These are phyloP conservation scores for Rhinogobius similis DNA, from an alignment of 2,113 vertebrate species.

Conservation along the genomic window DNA sequence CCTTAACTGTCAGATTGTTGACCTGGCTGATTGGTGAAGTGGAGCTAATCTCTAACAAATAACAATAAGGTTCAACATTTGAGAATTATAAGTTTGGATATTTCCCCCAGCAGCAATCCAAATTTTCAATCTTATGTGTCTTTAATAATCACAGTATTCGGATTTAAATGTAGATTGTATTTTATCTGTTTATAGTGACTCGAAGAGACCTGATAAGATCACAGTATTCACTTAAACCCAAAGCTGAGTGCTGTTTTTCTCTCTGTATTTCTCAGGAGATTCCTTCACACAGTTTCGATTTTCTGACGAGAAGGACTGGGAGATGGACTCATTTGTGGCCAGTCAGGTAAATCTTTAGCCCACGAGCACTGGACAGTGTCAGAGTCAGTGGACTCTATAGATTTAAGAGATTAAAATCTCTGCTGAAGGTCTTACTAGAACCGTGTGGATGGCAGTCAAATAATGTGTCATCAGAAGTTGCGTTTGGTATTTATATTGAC, in stretches of 20 bases:
- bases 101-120: too few species aligned
- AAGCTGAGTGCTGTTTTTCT: conserved; percentile 3
- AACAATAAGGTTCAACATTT: too few species aligned
- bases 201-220: too few species aligned
- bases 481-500: neutral
- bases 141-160: too few species aligned
- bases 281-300: conserved; percentile 92
- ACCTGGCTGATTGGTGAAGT: too few species aligned
- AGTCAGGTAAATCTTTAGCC: conserved; percentile 79
- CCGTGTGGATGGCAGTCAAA: neutral
- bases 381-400: conserved; percentile 3
- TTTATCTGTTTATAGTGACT: too few species aligned
- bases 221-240: neutral
- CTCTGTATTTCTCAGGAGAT: conserved; percentile 80
- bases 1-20: too few species aligned
- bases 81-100: too few species aligned
- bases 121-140: too few species aligned
- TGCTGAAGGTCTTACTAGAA: neutral
- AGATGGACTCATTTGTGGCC: conserved; percentile 75
- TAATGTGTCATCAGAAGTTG: neutral
- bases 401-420: neutral
- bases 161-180: too few species aligned
- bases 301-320: conserved; percentile 94
- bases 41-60: too few species aligned
- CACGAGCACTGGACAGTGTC: neutral